A percentile compares a stretch with the other conserved stretches of the same genome.
These are phyloP conservation scores for Bacillus rossius DNA, from an alignment of 1,140 invertebrate genomes.

Conservation along the genomic window DNA sequence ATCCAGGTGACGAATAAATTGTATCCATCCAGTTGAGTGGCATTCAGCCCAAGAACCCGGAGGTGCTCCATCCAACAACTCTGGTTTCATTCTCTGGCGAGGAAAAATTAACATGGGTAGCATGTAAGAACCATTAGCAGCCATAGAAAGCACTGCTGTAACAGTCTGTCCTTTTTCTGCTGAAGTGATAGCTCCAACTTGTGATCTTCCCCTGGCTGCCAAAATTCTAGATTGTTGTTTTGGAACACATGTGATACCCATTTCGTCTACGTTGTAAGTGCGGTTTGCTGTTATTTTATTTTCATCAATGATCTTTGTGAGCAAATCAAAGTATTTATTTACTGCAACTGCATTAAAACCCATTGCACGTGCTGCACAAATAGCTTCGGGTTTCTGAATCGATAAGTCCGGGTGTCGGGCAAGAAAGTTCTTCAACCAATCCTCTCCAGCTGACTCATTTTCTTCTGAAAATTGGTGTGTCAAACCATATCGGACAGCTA, in stretches of 20 bases:
- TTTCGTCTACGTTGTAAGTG: slow-evolving; percentile 19
- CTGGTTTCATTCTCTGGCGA: slow-evolving; percentile 25
- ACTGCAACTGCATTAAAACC: neutral
- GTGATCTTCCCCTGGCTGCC: slow-evolving; percentile 26
- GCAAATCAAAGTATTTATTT: slow-evolving; percentile 2
- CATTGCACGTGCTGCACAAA: neutral
- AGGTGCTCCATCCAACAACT: slow-evolving; percentile 29
- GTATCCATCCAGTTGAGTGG: slow-evolving; percentile 21
- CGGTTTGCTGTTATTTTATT: slow-evolving; percentile 15
- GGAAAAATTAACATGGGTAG: slow-evolving; percentile 35
- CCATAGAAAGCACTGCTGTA: slow-evolving; percentile 34
- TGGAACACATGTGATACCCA: slow-evolving; percentile 12
- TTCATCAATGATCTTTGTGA: slow-evolving; percentile 2
- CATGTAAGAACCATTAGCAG: slow-evolving; percentile 29
- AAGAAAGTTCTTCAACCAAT: slow-evolving; percentile 1
- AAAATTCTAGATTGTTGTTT: slow-evolving; percentile 27
- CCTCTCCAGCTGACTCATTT: neutral
- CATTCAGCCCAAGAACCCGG: slow-evolving; percentile 23
- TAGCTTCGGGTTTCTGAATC: slow-evolving; percentile 2
- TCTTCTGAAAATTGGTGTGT: neutral
- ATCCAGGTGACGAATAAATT: slow-evolving; percentile 22
- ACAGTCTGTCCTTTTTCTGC: slow-evolving; percentile 32
- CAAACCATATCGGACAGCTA: slow-evolving; percentile 26
- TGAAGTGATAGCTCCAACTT: slow-evolving; percentile 29
- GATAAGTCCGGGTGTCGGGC: neutral